phyloP scores from a whole-genome alignment of 2,888 invertebrate genomes.

The Tuta absoluta region DNA sequence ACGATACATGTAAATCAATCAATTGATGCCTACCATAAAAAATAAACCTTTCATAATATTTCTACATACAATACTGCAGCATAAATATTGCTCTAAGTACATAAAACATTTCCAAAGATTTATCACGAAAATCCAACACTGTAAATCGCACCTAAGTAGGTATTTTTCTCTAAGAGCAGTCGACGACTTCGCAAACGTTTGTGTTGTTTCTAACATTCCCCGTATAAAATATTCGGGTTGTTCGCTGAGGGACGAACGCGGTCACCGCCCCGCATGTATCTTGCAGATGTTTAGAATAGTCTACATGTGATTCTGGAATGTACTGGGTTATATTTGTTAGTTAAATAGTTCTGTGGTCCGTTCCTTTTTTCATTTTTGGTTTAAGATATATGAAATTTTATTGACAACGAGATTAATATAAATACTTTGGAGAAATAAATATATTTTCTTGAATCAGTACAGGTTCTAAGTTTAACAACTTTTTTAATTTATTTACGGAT shows the following conservation, averaged over 20 bases:
- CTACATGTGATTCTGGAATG: background rate
- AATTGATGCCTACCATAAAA: no score
- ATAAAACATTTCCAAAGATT: background rate
- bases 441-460: no score
- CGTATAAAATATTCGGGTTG: slow-evolving; percentile 6
- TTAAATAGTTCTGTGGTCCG: no score
- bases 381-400: no score
- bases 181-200: background rate
- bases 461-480: no score
- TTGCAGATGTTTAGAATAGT: background rate
- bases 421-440: no score
- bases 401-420: no score
- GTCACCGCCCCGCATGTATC: slow-evolving; percentile 11
- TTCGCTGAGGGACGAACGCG: background rate
- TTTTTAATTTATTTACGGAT: no score
- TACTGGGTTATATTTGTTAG: background rate
- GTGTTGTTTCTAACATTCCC: slow-evolving; percentile 1
- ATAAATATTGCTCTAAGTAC: background rate
- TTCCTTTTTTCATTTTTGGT: no score
- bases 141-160: background rate
- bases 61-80: background rate
- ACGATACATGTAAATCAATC: no score
- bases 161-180: background rate
- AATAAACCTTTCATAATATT: no score
- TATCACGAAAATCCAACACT: background rate